These are phyloP conservation scores for Urosaurus nigricauda DNA, from an alignment of 2,797 vertebrate species.

Conservation along the genomic window DNA sequence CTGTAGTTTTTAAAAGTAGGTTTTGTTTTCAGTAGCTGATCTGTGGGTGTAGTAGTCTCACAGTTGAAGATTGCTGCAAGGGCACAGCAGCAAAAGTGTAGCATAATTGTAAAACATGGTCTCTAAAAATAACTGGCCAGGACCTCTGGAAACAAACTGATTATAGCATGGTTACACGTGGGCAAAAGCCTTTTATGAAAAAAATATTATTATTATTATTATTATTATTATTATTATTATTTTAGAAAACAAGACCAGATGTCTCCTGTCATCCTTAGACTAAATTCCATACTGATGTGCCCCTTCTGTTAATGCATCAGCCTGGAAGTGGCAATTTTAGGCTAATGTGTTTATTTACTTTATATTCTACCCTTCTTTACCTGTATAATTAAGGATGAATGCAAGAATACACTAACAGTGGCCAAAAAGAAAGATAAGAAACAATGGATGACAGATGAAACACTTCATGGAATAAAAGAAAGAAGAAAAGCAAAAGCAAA, in stretches of 20 bases:
- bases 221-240: too few species aligned
- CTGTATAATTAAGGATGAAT: too few species aligned
- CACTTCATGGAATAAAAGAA: too few species aligned
- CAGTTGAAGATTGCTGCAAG: neutral
- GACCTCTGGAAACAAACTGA: constrained; percentile 36
- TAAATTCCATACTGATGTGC: constrained; percentile 27
- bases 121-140: constrained; percentile 37
- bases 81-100: neutral
- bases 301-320: neutral
- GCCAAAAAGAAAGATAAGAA: too few species aligned
- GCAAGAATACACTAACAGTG: too few species aligned
- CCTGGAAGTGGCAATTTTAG: constrained; percentile 8
- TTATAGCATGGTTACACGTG: constrained; percentile 42
- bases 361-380: neutral
- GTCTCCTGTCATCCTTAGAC: constrained; percentile 10
- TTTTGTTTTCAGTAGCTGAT: neutral
- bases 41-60: neutral
- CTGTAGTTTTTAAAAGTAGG: neutral
- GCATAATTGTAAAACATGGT: neutral
- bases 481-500: too few species aligned
- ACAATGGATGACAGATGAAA: too few species aligned
- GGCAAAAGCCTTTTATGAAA: constrained; percentile 28
- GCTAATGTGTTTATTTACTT: neutral
- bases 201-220: too few species aligned
- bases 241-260: constrained; percentile 13